Evolutionary conservation across 2,888 invertebrate genomes (phyloP), one percentile per base, ranked within the genome.

Genomic region (Dicycla oo): DNA sequence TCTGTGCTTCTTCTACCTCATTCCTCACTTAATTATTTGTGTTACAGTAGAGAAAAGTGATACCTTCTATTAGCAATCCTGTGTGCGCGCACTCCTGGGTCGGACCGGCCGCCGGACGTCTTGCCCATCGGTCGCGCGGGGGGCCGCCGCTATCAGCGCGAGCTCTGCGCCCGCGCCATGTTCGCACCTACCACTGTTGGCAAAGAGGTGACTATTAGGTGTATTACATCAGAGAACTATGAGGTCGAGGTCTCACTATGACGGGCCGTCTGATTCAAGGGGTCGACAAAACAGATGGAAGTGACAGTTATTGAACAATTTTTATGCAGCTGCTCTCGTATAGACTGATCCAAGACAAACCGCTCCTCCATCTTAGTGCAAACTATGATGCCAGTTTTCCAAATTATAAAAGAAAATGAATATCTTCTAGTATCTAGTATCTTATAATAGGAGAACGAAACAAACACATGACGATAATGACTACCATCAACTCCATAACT

Each of bases 61-160:
- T 86, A 95, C 95, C 94, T 94, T 90, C 94, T 91, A 82, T 87
- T 93, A 88, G 91, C 89, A 86, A 93, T 90, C 89, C 94, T 92
- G 87, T 94, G 94, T 73, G 92, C 87, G 87, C 94, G 93, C 87
- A 93, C 92, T 89, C 93, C 92, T 87, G 91, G 89, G 89, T 95
- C 93, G 86, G 92, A 90, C 67, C 95, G 93, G 78, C 95, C 95
- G 78, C 94, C 95, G 74, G 95, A 95, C 88, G 95, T 95, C 93
- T 95, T 96, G 89, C 95, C 95, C 95, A 96, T 96, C 91, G 92
- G 93, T 87, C 84, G 86, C 89, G 87, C 88, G 91, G 89, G 86
- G 85, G 86, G 86, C 88, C 86, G 86, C 89, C 86, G 83, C 86
- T 89, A 87, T 86, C 88, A 89, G 86, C 89, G 89, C 85, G 85